A percentile compares a stretch with the other conserved stretches of the same genome.
These are phyloP conservation scores for Tylochromis polylepis DNA, from an alignment of 2,113 vertebrate genomes.

Conservation along the genomic window DNA sequence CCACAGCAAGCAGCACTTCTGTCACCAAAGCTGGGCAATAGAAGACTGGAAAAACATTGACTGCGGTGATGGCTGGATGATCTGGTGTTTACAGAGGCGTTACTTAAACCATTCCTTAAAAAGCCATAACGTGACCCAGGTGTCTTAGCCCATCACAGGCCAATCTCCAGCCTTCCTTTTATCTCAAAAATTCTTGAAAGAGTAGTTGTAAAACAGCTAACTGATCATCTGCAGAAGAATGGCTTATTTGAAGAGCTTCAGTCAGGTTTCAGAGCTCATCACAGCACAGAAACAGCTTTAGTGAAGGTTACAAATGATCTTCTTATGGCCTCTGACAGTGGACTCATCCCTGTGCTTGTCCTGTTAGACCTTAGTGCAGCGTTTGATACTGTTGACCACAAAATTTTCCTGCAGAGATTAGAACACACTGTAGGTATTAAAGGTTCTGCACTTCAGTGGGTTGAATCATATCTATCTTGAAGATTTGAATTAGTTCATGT, in stretches of 20 bases:
- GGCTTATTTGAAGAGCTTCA: not conserved
- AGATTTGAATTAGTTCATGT: not conserved
- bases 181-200: too few relatives aligned
- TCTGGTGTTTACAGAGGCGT: too few relatives aligned
- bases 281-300: not conserved
- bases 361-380: not conserved
- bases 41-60: too few relatives aligned
- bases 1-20: too few relatives aligned
- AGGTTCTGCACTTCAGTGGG: not conserved
- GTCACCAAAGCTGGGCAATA: too few relatives aligned
- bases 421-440: not conserved
- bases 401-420: not conserved
- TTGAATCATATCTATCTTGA: not conserved
- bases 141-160: too few relatives aligned
- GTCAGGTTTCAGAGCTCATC: not conserved
- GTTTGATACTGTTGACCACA: not conserved
- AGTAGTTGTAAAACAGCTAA: too few relatives aligned
- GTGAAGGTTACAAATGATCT: not conserved
- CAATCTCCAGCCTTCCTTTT: too few relatives aligned
- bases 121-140: too few relatives aligned
- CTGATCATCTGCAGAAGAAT: not conserved
- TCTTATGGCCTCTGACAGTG: not conserved
- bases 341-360: not conserved
- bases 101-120: too few relatives aligned
- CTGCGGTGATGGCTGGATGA: too few relatives aligned